Evolutionary conservation across 2,797 vertebrate genomes (phyloP), one percentile per base, ranked within the genome.

Genomic region (Poecilia picta): DNA sequence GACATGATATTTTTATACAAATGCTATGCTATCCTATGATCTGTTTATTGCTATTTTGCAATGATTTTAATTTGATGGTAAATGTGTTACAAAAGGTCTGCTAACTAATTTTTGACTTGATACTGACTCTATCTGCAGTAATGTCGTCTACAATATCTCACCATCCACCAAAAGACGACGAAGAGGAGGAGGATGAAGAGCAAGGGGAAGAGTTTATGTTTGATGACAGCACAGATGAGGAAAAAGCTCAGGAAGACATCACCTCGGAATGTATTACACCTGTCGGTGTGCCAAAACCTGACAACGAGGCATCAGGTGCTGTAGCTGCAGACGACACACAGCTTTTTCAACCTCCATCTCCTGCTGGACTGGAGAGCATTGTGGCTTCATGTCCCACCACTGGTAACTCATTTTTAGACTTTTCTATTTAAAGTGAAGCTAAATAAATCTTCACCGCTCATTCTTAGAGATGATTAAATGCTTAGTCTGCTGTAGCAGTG

Each of bases 161-260:
- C 78, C 91, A 89, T 39, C 89, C 73, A 5, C 77, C 85, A 2
- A 91, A 91, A 81, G 89, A 91, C 59, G 91, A 91, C 0, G 90
- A 92, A 53, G 90, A 94, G 80, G 91, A 94, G 20, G 93, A 92
- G 1, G 93, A 95, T 1, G 94, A 95, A 72, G 95, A 95, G 79
- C 89, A 94, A 55, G 91, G 92, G 39, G 92, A 95, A 78, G 88
- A 74, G 78, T 92, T 93, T 87, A 81, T 80, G 25, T 95, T 93
- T 85, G 92, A 93, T 0, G 93, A 95, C 88, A 92, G 89, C 68
- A 10, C 75, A 0, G 93, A 94, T 16, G 94, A 93, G 12, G 90
- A 91, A 64, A 90, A 88, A 71, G 57, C 8, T 33, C 62, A 62
- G 72, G 83, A 79, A 68, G 77, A 72, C 1, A 55, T 49, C 41